phyloP scores from a whole-genome alignment of 1,140 invertebrate genomes.

The Drosophila sp. region DNA sequence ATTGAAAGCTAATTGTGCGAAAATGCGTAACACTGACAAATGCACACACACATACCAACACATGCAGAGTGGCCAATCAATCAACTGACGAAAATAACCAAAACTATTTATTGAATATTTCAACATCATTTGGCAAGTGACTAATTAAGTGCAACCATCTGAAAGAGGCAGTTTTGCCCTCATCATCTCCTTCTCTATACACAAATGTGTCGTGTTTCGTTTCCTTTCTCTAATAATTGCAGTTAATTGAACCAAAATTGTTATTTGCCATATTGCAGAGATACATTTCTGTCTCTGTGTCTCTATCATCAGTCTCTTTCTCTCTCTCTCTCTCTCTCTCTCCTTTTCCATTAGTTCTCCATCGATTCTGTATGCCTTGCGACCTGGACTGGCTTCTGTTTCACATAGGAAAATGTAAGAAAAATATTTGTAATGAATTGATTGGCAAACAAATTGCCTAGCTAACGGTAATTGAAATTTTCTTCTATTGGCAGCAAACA shows the following conservation, averaged over 20 bases:
- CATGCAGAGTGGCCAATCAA: neutral
- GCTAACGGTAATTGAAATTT: constrained; percentile 49
- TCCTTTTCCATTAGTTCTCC: neutral
- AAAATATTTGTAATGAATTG: constrained; percentile 56
- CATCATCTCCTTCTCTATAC: neutral
- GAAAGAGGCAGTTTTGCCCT: constrained; percentile 3
- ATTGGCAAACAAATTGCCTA: constrained; percentile 30
- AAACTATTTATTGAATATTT: constrained; percentile 67
- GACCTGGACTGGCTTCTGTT: neutral
- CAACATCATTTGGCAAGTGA: constrained; percentile 37
- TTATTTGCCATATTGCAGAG: constrained; percentile 50
- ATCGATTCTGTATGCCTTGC: neutral
- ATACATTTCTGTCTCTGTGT: constrained; percentile 22
- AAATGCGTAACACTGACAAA: constrained; percentile 3
- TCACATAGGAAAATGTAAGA: constrained; percentile 4
- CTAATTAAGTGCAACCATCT: constrained; percentile 67
- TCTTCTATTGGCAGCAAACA: constrained; percentile 1
- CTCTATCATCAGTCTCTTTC: neutral
- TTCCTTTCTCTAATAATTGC: constrained; percentile 55
- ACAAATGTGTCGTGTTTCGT: constrained; percentile 7
- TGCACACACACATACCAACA: neutral
- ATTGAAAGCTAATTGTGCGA: constrained; percentile 59
- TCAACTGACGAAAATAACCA: constrained; percentile 2
- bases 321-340: constrained; percentile 12
- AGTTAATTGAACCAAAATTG: constrained; percentile 72